Percentiles rank a stretch among this genome's conserved stretches.
phyloP scores from a whole-genome alignment of 2,888 invertebrate genomes.

The Pterostichus madidus region DNA sequence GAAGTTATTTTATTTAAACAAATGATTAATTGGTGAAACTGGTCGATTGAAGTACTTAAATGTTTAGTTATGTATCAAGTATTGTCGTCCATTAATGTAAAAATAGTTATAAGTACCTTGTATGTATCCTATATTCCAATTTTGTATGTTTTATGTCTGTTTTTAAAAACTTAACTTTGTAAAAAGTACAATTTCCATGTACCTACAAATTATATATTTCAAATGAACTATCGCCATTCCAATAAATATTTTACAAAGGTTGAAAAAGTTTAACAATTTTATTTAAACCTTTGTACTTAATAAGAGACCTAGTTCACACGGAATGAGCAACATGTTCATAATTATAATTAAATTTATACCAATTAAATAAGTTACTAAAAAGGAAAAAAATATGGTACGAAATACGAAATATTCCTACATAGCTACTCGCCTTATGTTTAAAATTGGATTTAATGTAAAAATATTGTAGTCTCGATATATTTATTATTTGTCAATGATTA shows the following conservation, averaged over 20 bases:
- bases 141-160: constrained; percentile 38
- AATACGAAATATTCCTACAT: too few species aligned
- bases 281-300: background rate
- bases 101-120: constrained; percentile 2
- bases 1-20: background rate
- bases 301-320: too few species aligned
- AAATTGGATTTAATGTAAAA: too few species aligned
- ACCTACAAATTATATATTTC: background rate
- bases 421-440: too few species aligned
- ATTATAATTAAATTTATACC: too few species aligned
- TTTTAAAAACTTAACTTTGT: background rate
- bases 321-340: too few species aligned
- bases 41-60: background rate
- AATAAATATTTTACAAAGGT: constrained; percentile 50
- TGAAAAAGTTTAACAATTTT: background rate
- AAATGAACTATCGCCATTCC: constrained; percentile 21
- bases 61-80: background rate
- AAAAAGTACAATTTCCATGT: constrained; percentile 17
- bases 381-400: too few species aligned
- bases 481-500: too few species aligned
- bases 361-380: too few species aligned
- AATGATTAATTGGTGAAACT: background rate
- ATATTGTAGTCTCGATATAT: too few species aligned
- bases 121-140: constrained; percentile 5
- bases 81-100: constrained; percentile 19